Evolutionary conservation across 2,888 invertebrate genomes (phyloP), one percentile per base, ranked within the genome.

Genomic region (Deilephila elpenor): DNA sequence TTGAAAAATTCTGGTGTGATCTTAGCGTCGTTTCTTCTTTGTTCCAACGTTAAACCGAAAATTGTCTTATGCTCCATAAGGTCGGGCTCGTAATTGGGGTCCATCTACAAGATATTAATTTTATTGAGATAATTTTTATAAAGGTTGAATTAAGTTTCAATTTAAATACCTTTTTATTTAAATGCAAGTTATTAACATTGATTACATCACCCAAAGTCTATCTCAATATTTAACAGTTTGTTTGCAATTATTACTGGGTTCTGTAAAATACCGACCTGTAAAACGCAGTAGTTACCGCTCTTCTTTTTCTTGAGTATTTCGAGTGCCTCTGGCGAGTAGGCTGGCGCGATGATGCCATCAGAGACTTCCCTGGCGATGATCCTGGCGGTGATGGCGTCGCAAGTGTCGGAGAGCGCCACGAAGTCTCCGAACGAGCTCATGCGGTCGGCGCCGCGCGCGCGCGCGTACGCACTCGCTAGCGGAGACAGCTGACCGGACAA

Each of bases 341-440:
- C 98, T 0, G 99, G 99, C 0, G 99, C 99, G 81, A 99, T 97
- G 70, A 99, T 97, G n/a, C 99, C 99, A 91, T 99, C 99, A 0
- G 99, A 99, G 0, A 99, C 99, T 94, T 99, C 97, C 29, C 97
- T 96, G 0, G 98, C 97, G 75, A 99, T 98, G 74, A 99, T 97
- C 87, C 96, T 96, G 0, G 99, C 99, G 0, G 99, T 99, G 76
- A 96, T 87, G 71, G 95, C 96, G 91, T 99, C 99, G 87, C 99
- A 99, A 0, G 94, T 91, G 88, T 99, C 98, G 0, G 99, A 99
- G 0, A 99, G 90, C 0, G 99, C 99, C 56, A 99, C 96, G 90
- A 99, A 99, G 93, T 99, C 99, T 0, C 99, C 99, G 91, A 99
- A 99, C 0, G 99, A 99, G 11, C 99, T 99, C 99, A 99, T 99